Evolutionary conservation across 1,140 invertebrate species (phyloP), one percentile per base, ranked within the genome.

Genomic region (Lordiphosa stackelbergi): DNA sequence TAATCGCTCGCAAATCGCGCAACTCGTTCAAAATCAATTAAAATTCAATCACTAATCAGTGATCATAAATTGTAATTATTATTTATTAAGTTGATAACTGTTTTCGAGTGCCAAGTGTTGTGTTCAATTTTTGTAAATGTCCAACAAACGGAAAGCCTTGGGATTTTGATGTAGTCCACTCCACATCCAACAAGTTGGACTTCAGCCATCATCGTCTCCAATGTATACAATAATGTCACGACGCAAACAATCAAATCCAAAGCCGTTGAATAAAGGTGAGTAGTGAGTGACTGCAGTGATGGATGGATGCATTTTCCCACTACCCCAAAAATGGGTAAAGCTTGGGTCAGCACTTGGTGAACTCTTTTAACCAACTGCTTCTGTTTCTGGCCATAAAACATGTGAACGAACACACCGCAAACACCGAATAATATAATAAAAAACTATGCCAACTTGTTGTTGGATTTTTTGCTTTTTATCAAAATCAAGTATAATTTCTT

Each of bases 241-340:
- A 70, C 87, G 89, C 68, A 90, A 90, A 86, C 89, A 90, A 71
- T 89, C 88, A 71, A 90, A 90, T 77, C 89, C 89, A 35, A 90
- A 90, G 83, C 89, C 89, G 61, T 85, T 88, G 61, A 87, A 90
- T 58, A 90, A 90, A 90, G 90, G 89, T 90, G 73, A 85, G 62
- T 19, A 31, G 28, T 8, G 28, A 31, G 28, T 31, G 28, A 31
- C 7, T 31, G 28, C 5, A 31, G 28, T 31, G 28, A 31, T 31
- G 28, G 28, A 31, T 31, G 28, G 28, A 31, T 31, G 28, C 28
- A 35, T 47, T 9, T 35, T 34, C 24, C 6, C 28, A 31, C 28
- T 31, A 31, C 28, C 28, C 28, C 7, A 8, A 8, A 31, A 31
- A 31, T 31, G 28, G 28, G 6, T 8, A 31, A 7, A 31, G 28